Percentiles rank a stretch among this genome's conserved stretches.
phyloP scores from a whole-genome alignment of 1,140 invertebrate species.

The Drosophila athabasca region DNA sequence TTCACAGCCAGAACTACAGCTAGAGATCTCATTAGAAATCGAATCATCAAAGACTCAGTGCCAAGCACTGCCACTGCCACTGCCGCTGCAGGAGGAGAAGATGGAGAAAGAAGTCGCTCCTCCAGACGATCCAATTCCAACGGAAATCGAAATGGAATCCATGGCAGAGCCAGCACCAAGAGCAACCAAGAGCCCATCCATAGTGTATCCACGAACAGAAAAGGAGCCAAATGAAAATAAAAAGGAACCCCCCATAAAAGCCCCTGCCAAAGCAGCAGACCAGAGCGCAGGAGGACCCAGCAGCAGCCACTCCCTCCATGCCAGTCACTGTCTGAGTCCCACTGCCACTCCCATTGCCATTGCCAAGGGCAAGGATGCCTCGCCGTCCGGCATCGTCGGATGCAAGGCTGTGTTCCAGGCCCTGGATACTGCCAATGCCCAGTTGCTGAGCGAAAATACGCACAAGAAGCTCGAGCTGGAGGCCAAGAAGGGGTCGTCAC shows the following conservation, averaged over 20 bases:
- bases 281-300: not conserved
- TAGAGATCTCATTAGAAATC: not conserved
- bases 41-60: not conserved
- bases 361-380: conserved; percentile 17
- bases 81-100: not conserved
- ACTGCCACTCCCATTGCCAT: not conserved
- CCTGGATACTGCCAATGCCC: conserved; percentile 49
- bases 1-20: not conserved
- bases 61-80: not conserved
- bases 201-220: not conserved
- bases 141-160: not conserved
- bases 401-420: conserved; percentile 67
- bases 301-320: too few relatives aligned
- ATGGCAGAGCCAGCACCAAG: too few relatives aligned
- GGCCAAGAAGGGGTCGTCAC: conserved; percentile 21
- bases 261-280: not conserved
- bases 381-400: conserved; percentile 32
- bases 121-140: not conserved
- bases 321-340: too few relatives aligned
- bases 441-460: conserved; percentile 43
- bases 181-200: not conserved
- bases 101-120: not conserved
- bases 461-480: conserved; percentile 33
- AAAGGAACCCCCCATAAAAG: not conserved
- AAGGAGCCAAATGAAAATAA: too few relatives aligned